Percentiles rank a stretch among this genome's conserved stretches.
Conservation (phyloP, 2,797 vertebrate species). For the Microctenopoma stevenorrisi region DNA sequence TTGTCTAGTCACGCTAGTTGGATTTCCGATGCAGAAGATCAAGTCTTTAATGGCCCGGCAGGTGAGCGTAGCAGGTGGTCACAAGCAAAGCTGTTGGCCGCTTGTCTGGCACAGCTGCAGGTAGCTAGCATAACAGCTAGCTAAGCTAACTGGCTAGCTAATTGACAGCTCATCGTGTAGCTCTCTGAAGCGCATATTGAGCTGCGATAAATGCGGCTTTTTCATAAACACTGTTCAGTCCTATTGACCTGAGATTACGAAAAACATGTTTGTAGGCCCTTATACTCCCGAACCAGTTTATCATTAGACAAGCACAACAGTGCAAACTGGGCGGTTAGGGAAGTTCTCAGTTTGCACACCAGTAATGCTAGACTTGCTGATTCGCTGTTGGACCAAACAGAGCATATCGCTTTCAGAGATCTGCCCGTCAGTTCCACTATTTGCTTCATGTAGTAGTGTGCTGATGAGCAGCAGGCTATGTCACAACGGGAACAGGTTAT, state of each 20-base stretch:
- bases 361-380: slow-evolving; percentile 22
- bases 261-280: background rate
- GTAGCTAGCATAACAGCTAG: slow-evolving; percentile 63
- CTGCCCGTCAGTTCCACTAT: slow-evolving; percentile 38
- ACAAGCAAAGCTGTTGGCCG: background rate
- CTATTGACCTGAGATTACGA: background rate
- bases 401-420: slow-evolving; percentile 38
- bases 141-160: slow-evolving; percentile 67
- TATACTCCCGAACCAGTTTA: background rate
- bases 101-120: slow-evolving; percentile 42
- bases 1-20: background rate
- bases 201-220: background rate
- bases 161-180: slow-evolving; percentile 67
- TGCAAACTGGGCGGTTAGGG: slow-evolving; percentile 50
- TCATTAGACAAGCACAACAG: slow-evolving; percentile 3
- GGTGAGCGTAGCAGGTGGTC: slow-evolving; percentile 80
- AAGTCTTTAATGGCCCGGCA: slow-evolving; percentile 97
- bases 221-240: background rate
- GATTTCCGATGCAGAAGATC: slow-evolving; percentile 93
- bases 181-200: slow-evolving; percentile 21
- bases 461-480: background rate
- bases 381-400: slow-evolving; percentile 28
- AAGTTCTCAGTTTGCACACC: slow-evolving; percentile 61
- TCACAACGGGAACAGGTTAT: background rate
- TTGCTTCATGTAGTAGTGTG: background rate